phyloP scores from a whole-genome alignment of 2,113 vertebrate genomes.

The Ameiurus melas region DNA sequence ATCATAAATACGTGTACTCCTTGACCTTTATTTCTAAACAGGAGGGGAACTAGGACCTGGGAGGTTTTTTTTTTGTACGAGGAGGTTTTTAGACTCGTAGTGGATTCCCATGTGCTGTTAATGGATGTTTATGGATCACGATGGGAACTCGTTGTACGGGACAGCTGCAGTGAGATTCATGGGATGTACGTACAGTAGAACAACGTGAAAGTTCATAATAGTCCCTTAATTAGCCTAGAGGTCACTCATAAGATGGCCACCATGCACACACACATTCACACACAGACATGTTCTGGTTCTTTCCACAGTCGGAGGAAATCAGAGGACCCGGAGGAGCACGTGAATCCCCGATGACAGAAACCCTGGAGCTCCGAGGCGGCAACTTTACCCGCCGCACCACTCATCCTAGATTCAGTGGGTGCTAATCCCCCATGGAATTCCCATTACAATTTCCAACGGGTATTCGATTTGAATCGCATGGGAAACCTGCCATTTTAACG shows the following conservation, averaged over 20 bases:
- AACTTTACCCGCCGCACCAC: no score
- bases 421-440: not conserved
- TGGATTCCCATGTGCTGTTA: not conserved
- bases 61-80: no score
- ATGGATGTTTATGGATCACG: not conserved
- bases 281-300: no score
- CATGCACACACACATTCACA: not conserved
- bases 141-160: not conserved
- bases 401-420: not conserved
- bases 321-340: not conserved
- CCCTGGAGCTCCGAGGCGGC: not conserved
- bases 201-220: not conserved
- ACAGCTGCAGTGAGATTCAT: not conserved
- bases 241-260: not conserved
- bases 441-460: not conserved
- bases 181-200: not conserved
- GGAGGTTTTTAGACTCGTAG: not conserved
- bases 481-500: not conserved
- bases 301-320: no score
- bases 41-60: not conserved
- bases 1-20: not conserved
- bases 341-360: not conserved
- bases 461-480: not conserved
- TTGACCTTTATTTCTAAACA: not conserved
- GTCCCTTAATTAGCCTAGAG: not conserved